Base-by-base conservation (phyloP, 2,797 vertebrate species). In the Distichodus sexfasciatus region DNA sequence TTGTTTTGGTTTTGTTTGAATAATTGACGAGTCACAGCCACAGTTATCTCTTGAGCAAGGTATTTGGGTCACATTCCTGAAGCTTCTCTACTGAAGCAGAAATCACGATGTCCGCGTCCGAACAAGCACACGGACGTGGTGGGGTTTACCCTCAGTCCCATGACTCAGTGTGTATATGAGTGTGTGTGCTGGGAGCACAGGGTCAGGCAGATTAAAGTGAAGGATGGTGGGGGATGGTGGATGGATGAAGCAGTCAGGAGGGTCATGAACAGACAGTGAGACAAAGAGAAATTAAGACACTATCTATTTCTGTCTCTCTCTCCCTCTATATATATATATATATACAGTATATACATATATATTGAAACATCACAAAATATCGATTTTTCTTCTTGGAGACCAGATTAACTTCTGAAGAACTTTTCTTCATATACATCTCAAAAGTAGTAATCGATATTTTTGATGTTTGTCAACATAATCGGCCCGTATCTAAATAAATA, bases 191-290 rank as follows among this genome's bases (percentile, higher is more conserved):
- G 38, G 69, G 66, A 66, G 38, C 70, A 73, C 66, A 73, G 73
- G 70, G 75, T 76, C 70, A 69, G 53, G 15, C 40, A 69, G 75
- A 76, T 76, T 73, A 73, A 72, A 76, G 48, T 51, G 60, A 69
- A 67, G 66, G 65, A 64, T 54, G 60, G 69, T 41, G 46, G 69
- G 58, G 61, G 68, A 53, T 26, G 36, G 62, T 58, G 69, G 35
- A 17, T 8, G 28, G 43, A 14, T 51, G 21, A 53, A 36, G 50
- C 31, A 47, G 66, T 66, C 61, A 2, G 2, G 50, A 50, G 64
- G 17, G 51, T 46, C 15, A 12, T 47, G 48, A 51, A 66, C 2
- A 11, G 19, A 43, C 48, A 12, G n/a, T 26, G 17, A 8, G 29
- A 66, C 19, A 68, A 8, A 48, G 5, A 46, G 23, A 41, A 24